Evolutionary conservation across 1,140 invertebrate genomes (phyloP).

Genomic region (Belonocnema kinseyi): DNA sequence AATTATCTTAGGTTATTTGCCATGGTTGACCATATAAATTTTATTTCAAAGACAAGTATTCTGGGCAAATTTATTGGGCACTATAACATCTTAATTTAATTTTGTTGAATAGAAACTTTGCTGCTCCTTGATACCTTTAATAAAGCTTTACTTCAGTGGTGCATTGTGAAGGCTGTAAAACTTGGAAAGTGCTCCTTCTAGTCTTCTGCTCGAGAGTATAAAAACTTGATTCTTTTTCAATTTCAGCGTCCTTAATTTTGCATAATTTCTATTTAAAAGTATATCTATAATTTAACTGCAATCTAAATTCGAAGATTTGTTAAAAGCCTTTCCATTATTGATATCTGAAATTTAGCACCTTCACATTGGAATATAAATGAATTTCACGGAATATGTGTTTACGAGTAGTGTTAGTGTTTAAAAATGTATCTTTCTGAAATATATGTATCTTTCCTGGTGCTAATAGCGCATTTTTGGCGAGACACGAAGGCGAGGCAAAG

Average conservation of each 20-base stretch:
- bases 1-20: no score
- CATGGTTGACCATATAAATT: no score
- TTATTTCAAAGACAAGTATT: no score
- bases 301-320: background rate
- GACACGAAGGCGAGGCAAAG: conserved; percentile 18
- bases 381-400: background rate
- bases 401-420: background rate
- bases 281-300: background rate
- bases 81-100: no score
- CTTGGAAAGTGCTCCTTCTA: background rate
- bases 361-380: conserved; percentile 9
- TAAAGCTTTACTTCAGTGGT: no score
- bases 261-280: background rate
- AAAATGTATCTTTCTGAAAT: conserved; percentile 29
- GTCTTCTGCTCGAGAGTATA: background rate
- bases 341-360: background rate
- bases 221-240: background rate
- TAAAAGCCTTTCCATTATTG: conserved; percentile 10
- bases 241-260: background rate
- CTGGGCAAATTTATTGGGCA: no score
- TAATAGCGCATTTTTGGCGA: conserved; percentile 14
- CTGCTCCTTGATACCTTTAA: no score
- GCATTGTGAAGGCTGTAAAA: no score
- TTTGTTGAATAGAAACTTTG: no score
- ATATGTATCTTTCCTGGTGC: conserved; percentile 13